phyloP scores from a whole-genome alignment of 2,113 vertebrate genomes.

The Sminthopsis crassicaudata region DNA sequence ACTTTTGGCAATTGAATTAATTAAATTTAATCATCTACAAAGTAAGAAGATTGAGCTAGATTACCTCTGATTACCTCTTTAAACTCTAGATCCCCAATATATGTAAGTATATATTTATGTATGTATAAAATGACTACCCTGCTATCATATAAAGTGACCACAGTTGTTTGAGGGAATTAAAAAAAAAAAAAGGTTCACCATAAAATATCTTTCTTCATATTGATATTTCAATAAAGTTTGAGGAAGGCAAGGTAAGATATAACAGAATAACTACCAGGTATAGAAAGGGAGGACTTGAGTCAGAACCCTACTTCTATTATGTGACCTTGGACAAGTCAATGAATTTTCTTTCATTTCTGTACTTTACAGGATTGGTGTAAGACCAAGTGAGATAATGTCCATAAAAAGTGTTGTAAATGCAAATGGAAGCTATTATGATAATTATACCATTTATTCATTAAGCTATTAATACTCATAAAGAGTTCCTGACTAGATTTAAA shows the following conservation, averaged over 20 bases:
- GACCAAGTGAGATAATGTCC: not conserved
- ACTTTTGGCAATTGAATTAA: not conserved
- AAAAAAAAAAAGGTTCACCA: not conserved
- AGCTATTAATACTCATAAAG: not conserved
- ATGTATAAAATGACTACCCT: conserved; percentile 10
- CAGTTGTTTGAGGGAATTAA: not conserved
- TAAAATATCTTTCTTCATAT: not conserved
- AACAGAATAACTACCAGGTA: not conserved
- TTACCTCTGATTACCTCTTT: not conserved
- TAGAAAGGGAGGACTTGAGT: not conserved
- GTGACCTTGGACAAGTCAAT: not conserved
- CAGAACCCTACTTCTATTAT: not conserved
- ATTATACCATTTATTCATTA: not conserved
- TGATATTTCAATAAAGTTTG: not conserved
- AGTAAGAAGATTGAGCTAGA: not conserved
- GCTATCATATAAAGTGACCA: not conserved
- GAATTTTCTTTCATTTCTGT: not conserved
- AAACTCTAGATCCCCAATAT: not conserved
- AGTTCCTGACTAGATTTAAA: not conserved
- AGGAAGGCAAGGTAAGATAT: not conserved
- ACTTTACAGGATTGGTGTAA: not conserved
- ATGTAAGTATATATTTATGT: no score
- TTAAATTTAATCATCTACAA: not conserved
- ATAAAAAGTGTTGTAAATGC: not conserved
- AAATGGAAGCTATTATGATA: not conserved